A percentile compares a stretch with the other conserved stretches of the same genome.
Evolutionary conservation across 2,113 vertebrate genomes (phyloP).

Genomic region (Podarcis raffonei): DNA sequence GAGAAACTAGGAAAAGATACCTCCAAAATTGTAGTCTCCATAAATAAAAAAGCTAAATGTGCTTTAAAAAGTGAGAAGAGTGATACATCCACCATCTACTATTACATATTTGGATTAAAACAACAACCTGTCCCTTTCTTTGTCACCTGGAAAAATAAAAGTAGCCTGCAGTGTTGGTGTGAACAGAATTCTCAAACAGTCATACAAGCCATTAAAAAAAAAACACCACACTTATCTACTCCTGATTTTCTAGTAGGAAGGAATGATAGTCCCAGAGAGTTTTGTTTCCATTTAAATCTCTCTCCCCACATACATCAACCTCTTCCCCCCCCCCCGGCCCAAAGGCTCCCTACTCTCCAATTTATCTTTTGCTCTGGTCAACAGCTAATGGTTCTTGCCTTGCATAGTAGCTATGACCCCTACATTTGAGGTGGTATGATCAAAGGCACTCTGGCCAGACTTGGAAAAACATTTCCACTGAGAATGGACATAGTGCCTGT

Average conservation of each 20-base stretch:
- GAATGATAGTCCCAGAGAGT: background rate
- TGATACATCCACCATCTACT: background rate
- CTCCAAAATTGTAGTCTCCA: background rate
- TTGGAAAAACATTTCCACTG: slow-evolving; percentile 95
- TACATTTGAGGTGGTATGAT: slow-evolving; percentile 81
- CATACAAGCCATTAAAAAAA: background rate
- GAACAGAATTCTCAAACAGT: background rate
- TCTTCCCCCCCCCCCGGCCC: background rate
- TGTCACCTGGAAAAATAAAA: background rate
- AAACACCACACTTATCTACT: background rate
- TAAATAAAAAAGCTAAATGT: background rate
- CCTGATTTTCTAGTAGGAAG: background rate
- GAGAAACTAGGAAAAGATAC: background rate
- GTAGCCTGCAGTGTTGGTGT: background rate
- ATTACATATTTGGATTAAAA: slow-evolving; percentile 41
- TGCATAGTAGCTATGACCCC: slow-evolving; percentile 86
- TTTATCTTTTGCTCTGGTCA: slow-evolving; percentile 63
- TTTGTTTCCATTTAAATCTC: slow-evolving; percentile 7
- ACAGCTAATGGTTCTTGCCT: slow-evolving; percentile 66
- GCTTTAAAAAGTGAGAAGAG: background rate
- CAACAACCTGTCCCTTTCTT: background rate
- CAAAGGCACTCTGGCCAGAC: slow-evolving; percentile 88
- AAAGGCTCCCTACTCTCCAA: slow-evolving; percentile 31
- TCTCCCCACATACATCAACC: no score
- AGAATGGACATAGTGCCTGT: slow-evolving; percentile 91